phyloP scores from a whole-genome alignment of 1,140 invertebrate species.

The Paramacrobiotus metropolitanus region DNA sequence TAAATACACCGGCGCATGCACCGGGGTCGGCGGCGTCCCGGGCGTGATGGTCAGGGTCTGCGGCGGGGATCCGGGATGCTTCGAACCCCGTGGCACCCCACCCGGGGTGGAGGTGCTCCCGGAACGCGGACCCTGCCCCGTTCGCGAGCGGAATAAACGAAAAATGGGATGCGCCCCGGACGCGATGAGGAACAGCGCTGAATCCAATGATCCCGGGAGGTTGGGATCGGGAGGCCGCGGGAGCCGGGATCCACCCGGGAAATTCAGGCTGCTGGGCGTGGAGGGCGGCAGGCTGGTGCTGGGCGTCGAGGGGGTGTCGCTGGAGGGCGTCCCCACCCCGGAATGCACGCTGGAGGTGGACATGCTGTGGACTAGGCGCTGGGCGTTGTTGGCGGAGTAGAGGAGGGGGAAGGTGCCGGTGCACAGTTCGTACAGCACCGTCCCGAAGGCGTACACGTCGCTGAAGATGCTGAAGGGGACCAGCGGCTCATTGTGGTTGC shows the following conservation, averaged over 20 bases:
- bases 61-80: constrained; percentile 9
- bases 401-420: constrained; percentile 65
- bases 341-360: not conserved
- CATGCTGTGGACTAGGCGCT: not conserved
- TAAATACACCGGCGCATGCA: not conserved
- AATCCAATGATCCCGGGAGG: not conserved
- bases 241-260: not conserved
- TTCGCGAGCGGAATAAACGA: not conserved
- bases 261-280: not conserved
- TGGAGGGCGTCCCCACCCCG: not conserved
- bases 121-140: not conserved
- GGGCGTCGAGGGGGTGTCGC: not conserved
- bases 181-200: not conserved
- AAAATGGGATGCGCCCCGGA: constrained; percentile 3
- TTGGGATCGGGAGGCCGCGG: not conserved
- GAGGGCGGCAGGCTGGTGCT: not conserved
- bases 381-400: not conserved
- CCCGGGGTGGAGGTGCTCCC: not conserved
- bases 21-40: not conserved
- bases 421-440: constrained; percentile 93
- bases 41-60: constrained; percentile 25
- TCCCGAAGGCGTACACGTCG: constrained; percentile 93
- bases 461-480: constrained; percentile 71
- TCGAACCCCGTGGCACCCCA: not conserved
- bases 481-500: constrained; percentile 39